A percentile compares a stretch with the other conserved stretches of the same genome.
These are phyloP conservation scores for Antheraea pernyi DNA, from an alignment of 1,140 invertebrate species.

Conservation along the genomic window DNA sequence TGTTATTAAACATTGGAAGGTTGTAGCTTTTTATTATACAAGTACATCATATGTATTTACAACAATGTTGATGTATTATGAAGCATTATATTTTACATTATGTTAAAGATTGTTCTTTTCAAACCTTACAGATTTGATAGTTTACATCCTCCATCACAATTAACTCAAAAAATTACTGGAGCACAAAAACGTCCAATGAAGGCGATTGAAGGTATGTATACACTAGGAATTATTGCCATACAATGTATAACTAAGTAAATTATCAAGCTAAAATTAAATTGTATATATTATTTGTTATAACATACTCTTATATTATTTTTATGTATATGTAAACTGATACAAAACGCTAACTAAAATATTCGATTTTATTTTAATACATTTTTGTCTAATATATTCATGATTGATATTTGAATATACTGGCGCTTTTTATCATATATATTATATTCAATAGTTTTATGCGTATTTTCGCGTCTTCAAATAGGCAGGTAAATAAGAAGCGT, in stretches of 20 bases:
- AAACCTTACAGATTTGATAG: constrained; percentile 3
- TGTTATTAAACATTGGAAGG: no score
- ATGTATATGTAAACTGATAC: background rate
- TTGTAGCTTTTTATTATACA: no score
- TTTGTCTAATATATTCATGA: background rate
- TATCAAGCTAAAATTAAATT: background rate
- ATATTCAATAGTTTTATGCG: background rate
- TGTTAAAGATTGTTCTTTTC: background rate
- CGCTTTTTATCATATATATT: background rate
- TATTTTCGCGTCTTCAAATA: no score
- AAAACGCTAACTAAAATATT: background rate
- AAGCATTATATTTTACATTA: background rate
- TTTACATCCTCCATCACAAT: constrained; percentile 4
- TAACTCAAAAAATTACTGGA: background rate
- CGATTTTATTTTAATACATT: background rate
- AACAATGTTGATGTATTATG: no score
- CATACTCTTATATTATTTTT: background rate
- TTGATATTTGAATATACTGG: background rate
- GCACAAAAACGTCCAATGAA: constrained; percentile 8
- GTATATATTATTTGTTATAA: no score
- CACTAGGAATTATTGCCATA: background rate
- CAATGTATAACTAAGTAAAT: background rate
- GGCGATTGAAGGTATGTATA: constrained; percentile 4
- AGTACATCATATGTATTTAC: no score
- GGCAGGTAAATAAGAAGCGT: background rate